Evolutionary conservation across 2,888 invertebrate species (phyloP).

Genomic region (Cheilosia variabilis): DNA sequence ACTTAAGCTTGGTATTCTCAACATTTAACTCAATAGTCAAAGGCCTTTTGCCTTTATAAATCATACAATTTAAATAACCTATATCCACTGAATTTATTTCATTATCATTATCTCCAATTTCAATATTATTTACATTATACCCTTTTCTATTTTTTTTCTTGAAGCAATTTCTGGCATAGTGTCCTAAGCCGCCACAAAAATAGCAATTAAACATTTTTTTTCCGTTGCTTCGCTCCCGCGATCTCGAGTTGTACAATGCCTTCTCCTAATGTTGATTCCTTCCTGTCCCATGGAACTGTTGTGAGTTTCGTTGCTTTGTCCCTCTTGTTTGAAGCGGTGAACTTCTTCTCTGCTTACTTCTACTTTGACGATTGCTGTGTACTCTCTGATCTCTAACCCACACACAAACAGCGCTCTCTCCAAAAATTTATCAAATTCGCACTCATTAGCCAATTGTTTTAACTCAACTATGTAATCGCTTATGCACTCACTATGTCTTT

Average conservation of each 20-base stretch:
- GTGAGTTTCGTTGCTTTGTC: not conserved
- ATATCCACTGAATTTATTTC: constrained; percentile 16
- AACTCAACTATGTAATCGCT: constrained; percentile 12
- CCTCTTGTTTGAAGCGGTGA: not conserved
- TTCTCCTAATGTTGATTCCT: not conserved
- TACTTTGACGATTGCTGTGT: not conserved
- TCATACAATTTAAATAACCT: constrained; percentile 39
- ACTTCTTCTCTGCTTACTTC: not conserved
- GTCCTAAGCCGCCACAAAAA: constrained; percentile 16
- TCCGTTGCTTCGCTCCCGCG: constrained; percentile 1
- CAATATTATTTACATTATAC: constrained; percentile 5
- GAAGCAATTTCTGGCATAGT: constrained; percentile 14
- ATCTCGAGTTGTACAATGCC: not conserved
- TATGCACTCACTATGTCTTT: not conserved
- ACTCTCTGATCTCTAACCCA: not conserved
- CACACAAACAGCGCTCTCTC: constrained; percentile 6
- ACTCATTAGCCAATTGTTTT: constrained; percentile 17
- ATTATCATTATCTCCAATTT: not conserved
- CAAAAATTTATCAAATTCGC: constrained; percentile 2
- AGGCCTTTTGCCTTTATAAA: constrained; percentile 19
- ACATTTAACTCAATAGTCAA: constrained; percentile 15
- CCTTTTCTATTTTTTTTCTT: not conserved
- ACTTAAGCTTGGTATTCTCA: constrained; percentile 25
- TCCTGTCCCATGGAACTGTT: not conserved
- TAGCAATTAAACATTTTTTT: not conserved